These are phyloP conservation scores for Cephonodes hylas DNA, from an alignment of 2,888 invertebrate genomes.

Conservation along the genomic window DNA sequence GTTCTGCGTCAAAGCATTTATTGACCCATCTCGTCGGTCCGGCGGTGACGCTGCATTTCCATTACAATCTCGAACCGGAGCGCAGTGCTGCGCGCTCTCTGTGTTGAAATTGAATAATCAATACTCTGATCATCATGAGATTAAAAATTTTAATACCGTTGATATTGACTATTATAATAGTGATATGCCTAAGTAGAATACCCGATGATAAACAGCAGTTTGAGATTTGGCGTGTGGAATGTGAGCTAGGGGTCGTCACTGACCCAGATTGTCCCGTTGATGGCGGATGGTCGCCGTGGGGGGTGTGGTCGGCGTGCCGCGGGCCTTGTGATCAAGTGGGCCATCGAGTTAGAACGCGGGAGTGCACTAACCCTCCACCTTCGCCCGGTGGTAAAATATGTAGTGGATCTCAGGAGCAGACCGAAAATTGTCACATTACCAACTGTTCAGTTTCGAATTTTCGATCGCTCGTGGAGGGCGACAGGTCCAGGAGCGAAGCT, in stretches of 20 bases:
- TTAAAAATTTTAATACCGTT: background rate
- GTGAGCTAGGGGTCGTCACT: slow-evolving; percentile 60
- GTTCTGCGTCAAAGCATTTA: background rate
- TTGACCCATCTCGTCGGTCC: background rate
- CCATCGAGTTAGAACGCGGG: slow-evolving; percentile 55
- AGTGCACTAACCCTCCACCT: slow-evolving; percentile 70
- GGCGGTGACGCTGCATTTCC: background rate
- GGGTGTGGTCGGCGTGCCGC: slow-evolving; percentile 64
- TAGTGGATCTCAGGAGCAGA: slow-evolving; percentile 59
- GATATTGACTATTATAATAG: background rate
- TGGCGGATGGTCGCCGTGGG: slow-evolving; percentile 76
- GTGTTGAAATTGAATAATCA: background rate
- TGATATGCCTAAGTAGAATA: slow-evolving; percentile 40
- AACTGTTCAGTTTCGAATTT: slow-evolving; percentile 70
- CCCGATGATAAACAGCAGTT: slow-evolving; percentile 50
- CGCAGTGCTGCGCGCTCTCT: background rate
- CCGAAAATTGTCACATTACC: slow-evolving; percentile 58
- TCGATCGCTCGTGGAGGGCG: slow-evolving; percentile 53
- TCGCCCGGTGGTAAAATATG: slow-evolving; percentile 67
- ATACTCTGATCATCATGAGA: background rate
- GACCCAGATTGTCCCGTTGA: slow-evolving; percentile 70
- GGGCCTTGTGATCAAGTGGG: slow-evolving; percentile 74
- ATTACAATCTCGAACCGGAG: background rate
- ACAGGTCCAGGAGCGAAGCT: slow-evolving; percentile 55
- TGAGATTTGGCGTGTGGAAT: slow-evolving; percentile 67